phyloP scores from a whole-genome alignment of 2,888 invertebrate genomes.

The Drosophila phalerata region DNA sequence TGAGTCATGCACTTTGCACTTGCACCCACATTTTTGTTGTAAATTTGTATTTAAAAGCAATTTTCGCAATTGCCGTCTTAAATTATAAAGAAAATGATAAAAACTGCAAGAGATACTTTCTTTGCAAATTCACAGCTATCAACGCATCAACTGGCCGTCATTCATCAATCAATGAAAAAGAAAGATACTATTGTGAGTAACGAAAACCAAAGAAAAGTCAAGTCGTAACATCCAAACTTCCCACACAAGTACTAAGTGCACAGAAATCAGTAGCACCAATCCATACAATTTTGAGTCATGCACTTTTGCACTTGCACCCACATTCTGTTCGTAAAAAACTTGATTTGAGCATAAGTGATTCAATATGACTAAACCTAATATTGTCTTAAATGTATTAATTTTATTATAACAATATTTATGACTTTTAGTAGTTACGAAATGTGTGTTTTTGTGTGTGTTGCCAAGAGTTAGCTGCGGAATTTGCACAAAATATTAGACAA shows the following conservation, averaged over 20 bases:
- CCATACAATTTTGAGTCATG: conserved; percentile 30
- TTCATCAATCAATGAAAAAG: conserved; percentile 87
- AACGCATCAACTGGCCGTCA: conserved; percentile 86
- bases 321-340: conserved; percentile 28
- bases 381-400: conserved; percentile 40
- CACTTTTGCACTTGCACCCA: conserved; percentile 45
- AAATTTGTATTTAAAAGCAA: conserved; percentile 37
- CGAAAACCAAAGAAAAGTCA: conserved; percentile 60
- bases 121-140: conserved; percentile 87
- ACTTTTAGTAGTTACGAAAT: neutral
- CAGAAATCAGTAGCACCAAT: conserved; percentile 32
- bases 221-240: conserved; percentile 42
- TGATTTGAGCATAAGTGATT: conserved; percentile 29
- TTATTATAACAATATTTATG: conserved; percentile 1
- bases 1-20: conserved; percentile 39
- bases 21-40: conserved; percentile 31
- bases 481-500: conserved; percentile 60
- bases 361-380: conserved; percentile 38
- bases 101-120: conserved; percentile 39
- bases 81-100: neutral
- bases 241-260: conserved; percentile 35
- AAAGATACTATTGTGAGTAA: conserved; percentile 88
- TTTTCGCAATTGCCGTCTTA: conserved; percentile 41
- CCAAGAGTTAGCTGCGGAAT: conserved; percentile 74
- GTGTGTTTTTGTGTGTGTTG: conserved; percentile 36